Percentiles rank a stretch among this genome's conserved stretches.
phyloP scores from a whole-genome alignment of 2,113 vertebrate species.

The Leptobrachium leishanense region DNA sequence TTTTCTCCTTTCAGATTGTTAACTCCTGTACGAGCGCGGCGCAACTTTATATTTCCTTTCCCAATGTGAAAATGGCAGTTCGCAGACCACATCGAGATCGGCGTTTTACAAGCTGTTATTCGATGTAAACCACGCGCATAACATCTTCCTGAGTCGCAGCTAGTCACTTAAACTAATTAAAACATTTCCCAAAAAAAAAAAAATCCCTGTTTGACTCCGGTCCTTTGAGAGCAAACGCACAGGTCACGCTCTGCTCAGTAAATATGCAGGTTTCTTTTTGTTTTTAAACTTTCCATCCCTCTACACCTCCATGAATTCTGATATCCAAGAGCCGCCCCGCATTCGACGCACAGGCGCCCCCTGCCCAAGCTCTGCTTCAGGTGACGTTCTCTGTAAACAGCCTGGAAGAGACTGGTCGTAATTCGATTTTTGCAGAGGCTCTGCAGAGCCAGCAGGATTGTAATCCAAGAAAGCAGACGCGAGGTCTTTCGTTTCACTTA shows the following conservation, averaged over 20 bases:
- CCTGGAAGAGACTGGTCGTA: neutral
- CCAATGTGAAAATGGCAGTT: conserved; percentile 28
- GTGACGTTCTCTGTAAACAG: neutral
- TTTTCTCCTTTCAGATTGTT: conserved; percentile 7
- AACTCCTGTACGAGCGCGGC: conserved; percentile 1
- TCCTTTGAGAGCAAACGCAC: conserved; percentile 20
- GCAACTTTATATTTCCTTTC: conserved; percentile 34
- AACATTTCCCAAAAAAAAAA: neutral
- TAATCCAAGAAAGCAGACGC: conserved; percentile 6
- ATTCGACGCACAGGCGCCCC: no score
- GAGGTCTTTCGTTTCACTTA: conserved; percentile 7
- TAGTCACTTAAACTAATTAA: conserved; percentile 36
- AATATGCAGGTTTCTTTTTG: no score
- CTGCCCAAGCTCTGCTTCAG: neutral
- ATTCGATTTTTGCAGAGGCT: neutral
- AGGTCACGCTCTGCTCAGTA: neutral
- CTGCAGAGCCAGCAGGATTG: neutral
- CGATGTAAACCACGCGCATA: conserved; percentile 10
- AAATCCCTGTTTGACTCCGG: neutral
- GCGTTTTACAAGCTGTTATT: conserved; percentile 37
- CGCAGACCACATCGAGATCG: conserved; percentile 22
- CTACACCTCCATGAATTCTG: no score
- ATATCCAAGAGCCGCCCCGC: no score
- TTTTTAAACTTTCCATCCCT: no score
- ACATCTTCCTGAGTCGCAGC: conserved; percentile 28